A percentile compares a stretch with the other conserved stretches of the same genome.
These are phyloP conservation scores for Amphibalanus amphitrite DNA, from an alignment of 1,140 invertebrate genomes.

Conservation along the genomic window DNA sequence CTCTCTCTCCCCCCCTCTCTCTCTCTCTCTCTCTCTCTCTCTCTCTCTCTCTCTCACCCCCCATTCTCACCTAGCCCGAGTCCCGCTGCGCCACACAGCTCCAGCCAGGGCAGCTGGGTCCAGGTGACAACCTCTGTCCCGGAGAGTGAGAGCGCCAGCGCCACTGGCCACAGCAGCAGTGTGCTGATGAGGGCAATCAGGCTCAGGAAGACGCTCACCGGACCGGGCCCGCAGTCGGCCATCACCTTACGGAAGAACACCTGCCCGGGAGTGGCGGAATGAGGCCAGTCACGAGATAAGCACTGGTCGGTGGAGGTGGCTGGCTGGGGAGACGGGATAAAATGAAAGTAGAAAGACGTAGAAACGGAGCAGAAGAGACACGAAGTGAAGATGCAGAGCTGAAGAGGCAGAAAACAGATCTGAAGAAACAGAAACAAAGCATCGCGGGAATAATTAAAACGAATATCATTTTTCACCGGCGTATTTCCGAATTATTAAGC, in stretches of 20 bases:
- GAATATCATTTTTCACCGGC: background rate
- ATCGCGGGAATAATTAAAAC: too few species aligned
- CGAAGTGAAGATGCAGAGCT: too few species aligned
- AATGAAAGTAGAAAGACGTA: too few species aligned
- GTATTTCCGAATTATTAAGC: too few species aligned
- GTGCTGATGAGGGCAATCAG: slow-evolving; percentile 67
- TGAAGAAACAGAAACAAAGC: too few species aligned
- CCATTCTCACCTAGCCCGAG: background rate
- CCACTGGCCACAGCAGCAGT: slow-evolving; percentile 66
- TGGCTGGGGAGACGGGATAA: too few species aligned
- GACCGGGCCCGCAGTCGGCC: slow-evolving; percentile 71
- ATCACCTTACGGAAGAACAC: slow-evolving; percentile 78
- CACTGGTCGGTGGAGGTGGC: background rate
- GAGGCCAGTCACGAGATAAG: too few species aligned
- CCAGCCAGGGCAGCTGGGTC: slow-evolving; percentile 58
- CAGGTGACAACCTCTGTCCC: slow-evolving; percentile 58
- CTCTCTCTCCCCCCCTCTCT: too few species aligned
- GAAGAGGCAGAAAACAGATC: too few species aligned
- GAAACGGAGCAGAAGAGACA: too few species aligned
- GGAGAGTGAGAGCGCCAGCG: slow-evolving; percentile 61
- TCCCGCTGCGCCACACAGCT: slow-evolving; percentile 53
- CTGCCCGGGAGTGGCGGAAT: slow-evolving; percentile 27
- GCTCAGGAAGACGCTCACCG: slow-evolving; percentile 72
- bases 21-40: too few species aligned
- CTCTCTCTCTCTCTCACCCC: too few species aligned